Evolutionary conservation across 2,113 vertebrate genomes (phyloP).

Genomic region (Grantiella picta): DNA sequence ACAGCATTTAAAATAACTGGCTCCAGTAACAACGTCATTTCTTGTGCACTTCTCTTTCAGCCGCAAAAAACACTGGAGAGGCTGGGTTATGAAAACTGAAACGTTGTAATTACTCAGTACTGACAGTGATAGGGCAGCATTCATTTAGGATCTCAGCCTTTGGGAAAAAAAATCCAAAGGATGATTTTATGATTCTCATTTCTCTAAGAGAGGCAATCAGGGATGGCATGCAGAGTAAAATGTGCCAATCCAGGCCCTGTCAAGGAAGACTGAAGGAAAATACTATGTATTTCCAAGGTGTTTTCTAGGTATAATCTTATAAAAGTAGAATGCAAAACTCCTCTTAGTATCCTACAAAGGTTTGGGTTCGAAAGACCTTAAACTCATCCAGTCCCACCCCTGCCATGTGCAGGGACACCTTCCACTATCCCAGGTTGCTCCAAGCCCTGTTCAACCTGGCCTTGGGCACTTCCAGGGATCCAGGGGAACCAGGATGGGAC

Average conservation of each 20-base stretch:
- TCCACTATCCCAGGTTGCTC: accelerated
- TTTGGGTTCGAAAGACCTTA: neutral
- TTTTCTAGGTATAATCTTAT: neutral
- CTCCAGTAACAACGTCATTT: neutral
- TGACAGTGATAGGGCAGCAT: neutral
- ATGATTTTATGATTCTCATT: neutral
- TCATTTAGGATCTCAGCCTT: neutral
- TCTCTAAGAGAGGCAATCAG: neutral
- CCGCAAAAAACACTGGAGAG: neutral
- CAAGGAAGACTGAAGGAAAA: neutral
- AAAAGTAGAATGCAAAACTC: neutral
- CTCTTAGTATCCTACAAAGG: neutral
- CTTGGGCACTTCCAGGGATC: neutral
- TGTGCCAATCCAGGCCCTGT: neutral
- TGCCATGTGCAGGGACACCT: neutral
- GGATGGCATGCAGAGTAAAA: accelerated
- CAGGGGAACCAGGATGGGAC: neutral
- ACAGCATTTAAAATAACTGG: neutral
- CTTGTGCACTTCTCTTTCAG: neutral
- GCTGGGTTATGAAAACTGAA: neutral
- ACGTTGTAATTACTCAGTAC: neutral
- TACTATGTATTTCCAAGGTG: neutral
- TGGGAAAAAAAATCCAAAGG: neutral
- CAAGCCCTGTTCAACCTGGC: accelerated
- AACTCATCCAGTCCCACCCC: accelerated